Evolutionary conservation across 1,140 invertebrate genomes (phyloP), one percentile per base, ranked within the genome.

Genomic region (Psix sp.): DNA sequence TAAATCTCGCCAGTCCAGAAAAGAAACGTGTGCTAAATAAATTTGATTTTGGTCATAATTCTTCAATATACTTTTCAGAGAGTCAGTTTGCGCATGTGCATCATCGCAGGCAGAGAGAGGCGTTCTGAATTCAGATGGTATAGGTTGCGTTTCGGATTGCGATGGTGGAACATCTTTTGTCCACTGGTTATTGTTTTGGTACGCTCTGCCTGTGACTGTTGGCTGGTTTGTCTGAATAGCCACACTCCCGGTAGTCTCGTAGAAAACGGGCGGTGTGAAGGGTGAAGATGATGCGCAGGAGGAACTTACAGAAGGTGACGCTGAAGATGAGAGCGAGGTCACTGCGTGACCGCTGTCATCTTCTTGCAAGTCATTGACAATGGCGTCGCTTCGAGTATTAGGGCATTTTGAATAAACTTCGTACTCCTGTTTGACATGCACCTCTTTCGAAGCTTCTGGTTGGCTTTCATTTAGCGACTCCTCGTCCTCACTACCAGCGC

Each of bases 1-100:
- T 14, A 89, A 52, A 49, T 86, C 84, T 36, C 84, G 83, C 84
- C 88, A 88, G 54, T 89, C 87, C 13, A 89, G 72, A 21, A 85
- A 85, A 13, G 84, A 83, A 17, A 86, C 82, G 59, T 88, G 81
- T 2, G 83, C 87, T n/a, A 84, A 76, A 52, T 89, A 89, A 18
- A 88, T 87, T 42, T 87, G 80, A 38, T 85, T 84, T 3, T 84
- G 82, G 2, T 82, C 82, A 60, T 88, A 88, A 7, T 77, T 82
- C 45, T 85, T 79, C 6, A 85, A 46, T 13, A 77, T 68, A 31
- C 35, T 79, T 20, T 78, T 77, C 14, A 84, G 51, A 0, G 67
- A 76, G 5, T 85, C 82, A 4, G 77, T 9, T 4, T 15, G 76
- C 59, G 77, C 76, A 35, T 75, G 78, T 33, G 72, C 51, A 16